Evolutionary conservation across 2,113 vertebrate species (phyloP).

Genomic region (Zosterops borbonicus): DNA sequence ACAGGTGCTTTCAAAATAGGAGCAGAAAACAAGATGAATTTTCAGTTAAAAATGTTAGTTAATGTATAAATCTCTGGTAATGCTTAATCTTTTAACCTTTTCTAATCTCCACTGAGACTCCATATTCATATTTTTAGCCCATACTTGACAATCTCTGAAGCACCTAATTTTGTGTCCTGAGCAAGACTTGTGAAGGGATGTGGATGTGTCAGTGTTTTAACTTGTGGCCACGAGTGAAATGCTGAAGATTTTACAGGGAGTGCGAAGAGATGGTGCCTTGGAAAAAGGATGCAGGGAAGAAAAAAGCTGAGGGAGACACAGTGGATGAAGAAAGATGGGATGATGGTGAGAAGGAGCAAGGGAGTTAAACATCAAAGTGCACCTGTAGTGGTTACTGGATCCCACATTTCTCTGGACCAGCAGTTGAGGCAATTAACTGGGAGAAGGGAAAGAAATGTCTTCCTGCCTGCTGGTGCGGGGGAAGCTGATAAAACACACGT

Average conservation of each 20-base stretch:
- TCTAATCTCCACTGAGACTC: background rate
- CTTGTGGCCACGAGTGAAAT: background rate
- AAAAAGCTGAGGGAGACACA: fast-evolving
- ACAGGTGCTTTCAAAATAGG: background rate
- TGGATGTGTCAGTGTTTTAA: background rate
- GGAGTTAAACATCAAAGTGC: background rate
- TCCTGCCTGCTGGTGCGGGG: background rate
- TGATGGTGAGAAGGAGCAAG: background rate
- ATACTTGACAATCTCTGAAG: background rate
- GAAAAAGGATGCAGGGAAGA: background rate
- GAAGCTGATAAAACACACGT: background rate
- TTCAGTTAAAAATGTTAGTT: background rate
- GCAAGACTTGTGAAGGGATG: background rate
- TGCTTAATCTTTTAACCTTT: background rate
- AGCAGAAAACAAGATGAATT: background rate
- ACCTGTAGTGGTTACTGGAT: background rate
- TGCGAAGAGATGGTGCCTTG: background rate
- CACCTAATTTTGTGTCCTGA: background rate
- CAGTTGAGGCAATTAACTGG: background rate
- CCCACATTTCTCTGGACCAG: background rate
- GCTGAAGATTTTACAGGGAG: background rate
- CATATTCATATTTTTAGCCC: background rate
- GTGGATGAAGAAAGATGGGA: background rate
- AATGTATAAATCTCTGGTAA: background rate
- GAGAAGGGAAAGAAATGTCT: background rate